phyloP scores from a whole-genome alignment of 2,797 vertebrate species.

The Phalanger gymnotis region DNA sequence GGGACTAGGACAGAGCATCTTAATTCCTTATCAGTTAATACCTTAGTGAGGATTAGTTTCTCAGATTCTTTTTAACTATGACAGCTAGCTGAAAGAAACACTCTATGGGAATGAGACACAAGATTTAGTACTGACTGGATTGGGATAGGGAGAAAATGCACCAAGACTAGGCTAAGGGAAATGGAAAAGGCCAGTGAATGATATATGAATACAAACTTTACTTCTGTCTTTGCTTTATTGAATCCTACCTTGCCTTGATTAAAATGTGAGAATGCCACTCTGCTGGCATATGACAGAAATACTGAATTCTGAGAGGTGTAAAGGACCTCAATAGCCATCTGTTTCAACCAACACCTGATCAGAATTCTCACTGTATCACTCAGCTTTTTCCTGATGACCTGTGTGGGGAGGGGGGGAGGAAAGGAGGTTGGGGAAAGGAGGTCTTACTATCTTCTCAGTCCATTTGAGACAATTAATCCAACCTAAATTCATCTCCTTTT shows the following conservation, averaged over 20 bases:
- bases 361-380: background rate
- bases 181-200: background rate
- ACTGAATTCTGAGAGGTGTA: background rate
- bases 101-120: background rate
- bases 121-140: background rate
- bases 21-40: background rate
- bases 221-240: background rate
- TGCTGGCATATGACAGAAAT: background rate
- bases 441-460: background rate
- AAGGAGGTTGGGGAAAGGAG: background rate
- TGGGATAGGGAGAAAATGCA: background rate
- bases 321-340: background rate
- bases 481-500: background rate
- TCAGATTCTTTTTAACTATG: background rate
- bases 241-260: background rate
- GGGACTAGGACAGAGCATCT: background rate
- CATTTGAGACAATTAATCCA: background rate
- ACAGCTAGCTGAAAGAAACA: background rate
- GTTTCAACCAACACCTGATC: background rate
- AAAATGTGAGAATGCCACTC: background rate
- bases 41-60: background rate
- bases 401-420: background rate
- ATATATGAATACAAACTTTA: background rate
- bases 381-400: background rate
- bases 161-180: background rate